Evolutionary conservation across 2,113 vertebrate species (phyloP), one percentile per base, ranked within the genome.

Genomic region (Ceyx margarethae): DNA sequence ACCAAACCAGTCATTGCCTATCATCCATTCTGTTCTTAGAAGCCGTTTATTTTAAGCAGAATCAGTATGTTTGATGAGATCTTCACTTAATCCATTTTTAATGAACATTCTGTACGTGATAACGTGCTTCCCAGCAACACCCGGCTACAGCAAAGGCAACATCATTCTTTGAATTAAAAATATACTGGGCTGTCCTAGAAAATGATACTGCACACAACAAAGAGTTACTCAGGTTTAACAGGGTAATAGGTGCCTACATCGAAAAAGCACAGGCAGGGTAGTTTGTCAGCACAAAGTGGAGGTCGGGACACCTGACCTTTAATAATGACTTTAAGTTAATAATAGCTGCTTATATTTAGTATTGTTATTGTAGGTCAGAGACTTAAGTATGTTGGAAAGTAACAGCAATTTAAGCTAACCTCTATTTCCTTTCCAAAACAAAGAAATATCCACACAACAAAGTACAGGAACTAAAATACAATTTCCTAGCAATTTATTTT

Each of bases 11-110:
- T 57, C 33, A 11, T 35, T 22, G 8, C 28, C 66, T 56, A 40
- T 18, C n/a, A 20, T 66, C 35, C 76, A 21, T 76, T 37, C 87
- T 68, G 21, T 48, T 42, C 79, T 91, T 58, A 80, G 73, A 57
- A 79, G 57, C 18, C 13, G 0, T 93, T 93, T 83, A 76, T 85
- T 91, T 82, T 35, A 62, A 68, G 62, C 15, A 9, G 87, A 80
- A 71, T 78, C 6, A 26, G 62, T 71, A 28, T 81, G 65, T 87
- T 91, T 95, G 60, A 69, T 66, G 75, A 92, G 83, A 86, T 78
- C 67, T 91, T 86, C 35, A 48, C 20, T 37, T 94, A 93, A 95
- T 94, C 72, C 51, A 1, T 58, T 92, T 93, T 85, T 90, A 94
- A 89, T 95, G 87, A 96, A 87, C 77, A 57, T 77, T 85, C 62